Conservation (phyloP, 2,888 invertebrate genomes). For the Drosophila austrosaltans region DNA sequence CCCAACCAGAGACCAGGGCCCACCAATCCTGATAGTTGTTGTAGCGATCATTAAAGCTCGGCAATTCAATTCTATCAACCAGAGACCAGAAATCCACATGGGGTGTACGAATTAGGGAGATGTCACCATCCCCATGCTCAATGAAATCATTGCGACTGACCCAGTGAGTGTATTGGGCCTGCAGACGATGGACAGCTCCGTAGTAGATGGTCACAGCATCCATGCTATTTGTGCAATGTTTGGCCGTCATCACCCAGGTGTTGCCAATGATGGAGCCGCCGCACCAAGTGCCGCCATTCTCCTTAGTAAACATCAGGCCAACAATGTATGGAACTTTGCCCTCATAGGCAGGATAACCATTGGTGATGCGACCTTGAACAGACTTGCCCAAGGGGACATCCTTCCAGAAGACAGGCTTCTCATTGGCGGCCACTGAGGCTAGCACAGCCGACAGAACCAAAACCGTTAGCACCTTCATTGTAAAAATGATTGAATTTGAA, state of each 20-base stretch:
- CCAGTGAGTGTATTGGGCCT: slow-evolving; percentile 23
- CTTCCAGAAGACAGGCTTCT: slow-evolving; percentile 28
- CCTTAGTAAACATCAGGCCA: slow-evolving; percentile 31
- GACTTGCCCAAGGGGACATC: slow-evolving; percentile 28
- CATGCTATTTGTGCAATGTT: slow-evolving; percentile 27
- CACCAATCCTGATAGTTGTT: slow-evolving; percentile 44
- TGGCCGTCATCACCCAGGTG: slow-evolving; percentile 36
- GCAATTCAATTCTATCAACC: slow-evolving; percentile 42
- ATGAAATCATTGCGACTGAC: slow-evolving; percentile 35
- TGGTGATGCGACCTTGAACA: slow-evolving; percentile 35
- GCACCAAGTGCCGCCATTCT: slow-evolving; percentile 32
- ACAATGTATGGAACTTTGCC: slow-evolving; percentile 38
- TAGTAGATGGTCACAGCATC: slow-evolving; percentile 37
- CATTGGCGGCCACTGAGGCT: slow-evolving; percentile 7
- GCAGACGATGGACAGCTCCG: slow-evolving; percentile 29
- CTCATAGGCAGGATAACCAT: slow-evolving; percentile 27
- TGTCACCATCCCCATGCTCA: slow-evolving; percentile 35
- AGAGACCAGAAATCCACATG: slow-evolving; percentile 40
- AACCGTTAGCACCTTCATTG: neutral
- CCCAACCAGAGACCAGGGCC: slow-evolving; percentile 45
- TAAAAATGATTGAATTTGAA: neutral
- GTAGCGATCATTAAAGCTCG: slow-evolving; percentile 43
- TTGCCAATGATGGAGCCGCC: slow-evolving; percentile 39
- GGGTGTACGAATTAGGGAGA: slow-evolving; percentile 36
- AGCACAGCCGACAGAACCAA: neutral